These are phyloP conservation scores for Orchesella cincta DNA, from an alignment of 1,140 invertebrate genomes.

Conservation along the genomic window DNA sequence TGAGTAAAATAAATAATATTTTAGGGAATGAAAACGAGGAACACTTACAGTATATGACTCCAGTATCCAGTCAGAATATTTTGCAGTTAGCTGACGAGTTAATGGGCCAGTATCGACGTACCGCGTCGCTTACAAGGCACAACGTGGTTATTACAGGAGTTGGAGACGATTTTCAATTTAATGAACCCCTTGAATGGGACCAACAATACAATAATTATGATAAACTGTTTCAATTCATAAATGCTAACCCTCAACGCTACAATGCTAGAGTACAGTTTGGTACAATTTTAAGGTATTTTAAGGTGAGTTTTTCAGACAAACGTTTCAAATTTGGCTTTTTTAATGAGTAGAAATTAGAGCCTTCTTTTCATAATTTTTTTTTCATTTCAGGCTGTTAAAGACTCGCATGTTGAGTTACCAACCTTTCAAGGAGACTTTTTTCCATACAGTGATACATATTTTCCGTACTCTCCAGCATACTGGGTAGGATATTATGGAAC, in stretches of 20 bases:
- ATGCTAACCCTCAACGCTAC: constrained; percentile 67
- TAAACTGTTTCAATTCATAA: constrained; percentile 70
- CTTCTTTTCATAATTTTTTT: background rate
- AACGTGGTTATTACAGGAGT: constrained; percentile 82
- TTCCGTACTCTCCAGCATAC: constrained; percentile 65
- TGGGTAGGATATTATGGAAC: constrained; percentile 97
- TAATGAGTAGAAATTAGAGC: too few species aligned
- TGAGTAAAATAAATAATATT: background rate
- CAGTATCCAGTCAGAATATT: constrained; percentile 64
- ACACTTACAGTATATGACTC: background rate
- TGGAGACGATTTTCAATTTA: constrained; percentile 90
- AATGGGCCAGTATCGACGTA: constrained; percentile 81
- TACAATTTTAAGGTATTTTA: constrained; percentile 86
- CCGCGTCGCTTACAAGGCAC: constrained; percentile 82
- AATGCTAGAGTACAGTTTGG: constrained; percentile 82
- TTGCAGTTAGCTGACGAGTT: constrained; percentile 80
- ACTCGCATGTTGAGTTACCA: constrained; percentile 70
- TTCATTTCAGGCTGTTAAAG: constrained; percentile 41
- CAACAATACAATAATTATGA: constrained; percentile 9
- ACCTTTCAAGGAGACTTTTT: constrained; percentile 92
- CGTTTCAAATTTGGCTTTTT: too few species aligned
- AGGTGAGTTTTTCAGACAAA: too few species aligned
- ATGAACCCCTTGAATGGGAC: constrained; percentile 82
- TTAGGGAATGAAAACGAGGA: background rate
- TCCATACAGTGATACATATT: constrained; percentile 88